Conservation (phyloP, 1,140 invertebrate species). For the Microplitis mediator region DNA sequence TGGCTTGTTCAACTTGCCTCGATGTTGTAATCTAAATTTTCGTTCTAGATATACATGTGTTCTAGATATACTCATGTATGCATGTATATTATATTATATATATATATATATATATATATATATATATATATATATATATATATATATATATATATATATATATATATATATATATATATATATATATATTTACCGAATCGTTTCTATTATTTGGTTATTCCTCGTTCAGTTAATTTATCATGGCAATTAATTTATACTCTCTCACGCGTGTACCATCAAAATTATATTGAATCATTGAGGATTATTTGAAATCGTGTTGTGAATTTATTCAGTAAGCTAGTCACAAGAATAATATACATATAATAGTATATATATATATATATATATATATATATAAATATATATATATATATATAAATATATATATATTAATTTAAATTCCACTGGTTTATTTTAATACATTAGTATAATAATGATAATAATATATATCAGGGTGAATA, state of each 20-base stretch:
- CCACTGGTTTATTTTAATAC: too few relatives aligned
- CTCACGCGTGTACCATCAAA: constrained; percentile 1
- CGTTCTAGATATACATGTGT: too few relatives aligned
- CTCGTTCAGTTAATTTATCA: constrained; percentile 1
- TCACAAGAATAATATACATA: background rate
- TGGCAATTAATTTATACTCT: constrained; percentile 2
- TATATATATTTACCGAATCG: background rate
- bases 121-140: too few relatives aligned
- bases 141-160: too few relatives aligned
- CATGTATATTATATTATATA: background rate
- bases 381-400: too few relatives aligned
- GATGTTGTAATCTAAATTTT: too few relatives aligned
- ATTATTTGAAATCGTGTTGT: background rate
- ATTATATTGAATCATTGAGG: constrained; percentile 1
- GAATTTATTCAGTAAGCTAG: background rate
- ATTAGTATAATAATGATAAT: too few relatives aligned
- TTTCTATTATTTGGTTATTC: background rate
- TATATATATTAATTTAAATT: too few relatives aligned
- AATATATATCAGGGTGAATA: too few relatives aligned
- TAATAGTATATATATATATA: too few relatives aligned
- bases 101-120: background rate
- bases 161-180: background rate
- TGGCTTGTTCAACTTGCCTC: too few relatives aligned
- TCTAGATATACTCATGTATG: background rate
- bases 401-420: too few relatives aligned